These are phyloP conservation scores for Mobula hypostoma DNA, from an alignment of 2,113 vertebrate species.

Conservation along the genomic window DNA sequence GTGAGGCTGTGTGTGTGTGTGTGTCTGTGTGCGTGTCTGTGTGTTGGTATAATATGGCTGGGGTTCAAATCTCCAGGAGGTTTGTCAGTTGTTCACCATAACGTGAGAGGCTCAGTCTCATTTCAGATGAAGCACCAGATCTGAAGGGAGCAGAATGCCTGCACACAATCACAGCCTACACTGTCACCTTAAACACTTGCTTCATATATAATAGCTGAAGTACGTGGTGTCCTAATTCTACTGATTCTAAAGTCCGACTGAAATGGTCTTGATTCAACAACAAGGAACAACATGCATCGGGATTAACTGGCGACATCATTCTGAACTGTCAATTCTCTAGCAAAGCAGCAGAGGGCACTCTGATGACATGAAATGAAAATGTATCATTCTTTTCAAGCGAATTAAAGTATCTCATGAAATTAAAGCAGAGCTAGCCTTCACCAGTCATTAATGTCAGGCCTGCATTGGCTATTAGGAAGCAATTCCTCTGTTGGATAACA, in stretches of 20 bases:
- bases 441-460: background rate
- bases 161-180: background rate
- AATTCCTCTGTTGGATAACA: too few relatives aligned
- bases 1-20: background rate
- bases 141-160: background rate
- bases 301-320: background rate
- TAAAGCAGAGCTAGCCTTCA: background rate
- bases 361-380: background rate
- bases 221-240: background rate
- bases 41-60: too few relatives aligned
- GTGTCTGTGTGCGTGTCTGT: too few relatives aligned
- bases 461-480: background rate
- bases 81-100: background rate
- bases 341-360: background rate
- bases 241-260: background rate
- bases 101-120: background rate
- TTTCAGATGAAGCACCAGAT: background rate
- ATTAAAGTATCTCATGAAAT: too few relatives aligned
- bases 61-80: background rate
- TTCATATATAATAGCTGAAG: background rate
- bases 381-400: background rate
- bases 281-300: background rate
- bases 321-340: background rate
- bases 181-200: background rate
- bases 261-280: background rate